Conservation (phyloP, 2,888 invertebrate species). For the Antitype chi region DNA sequence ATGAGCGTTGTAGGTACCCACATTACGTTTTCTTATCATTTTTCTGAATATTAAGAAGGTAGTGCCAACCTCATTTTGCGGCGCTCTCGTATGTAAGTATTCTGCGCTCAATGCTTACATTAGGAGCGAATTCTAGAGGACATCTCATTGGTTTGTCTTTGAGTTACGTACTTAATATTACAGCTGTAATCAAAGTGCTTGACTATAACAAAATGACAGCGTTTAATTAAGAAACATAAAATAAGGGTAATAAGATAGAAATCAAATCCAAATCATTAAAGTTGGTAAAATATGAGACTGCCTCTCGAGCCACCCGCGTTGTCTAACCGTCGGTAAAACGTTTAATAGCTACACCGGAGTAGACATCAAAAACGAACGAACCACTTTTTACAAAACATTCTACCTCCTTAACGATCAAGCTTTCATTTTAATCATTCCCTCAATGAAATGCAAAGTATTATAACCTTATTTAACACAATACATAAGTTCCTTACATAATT, state of each 20-base stretch:
- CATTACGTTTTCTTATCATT: slow-evolving; percentile 50
- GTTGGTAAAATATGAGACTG: slow-evolving; percentile 73
- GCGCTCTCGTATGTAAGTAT: neutral
- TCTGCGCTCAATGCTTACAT: slow-evolving; percentile 1
- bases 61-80: slow-evolving; percentile 9
- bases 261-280: slow-evolving; percentile 43
- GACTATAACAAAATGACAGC: slow-evolving; percentile 2
- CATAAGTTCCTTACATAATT: slow-evolving; percentile 15
- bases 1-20: slow-evolving; percentile 31
- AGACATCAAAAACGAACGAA: slow-evolving; percentile 77
- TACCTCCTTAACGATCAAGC: slow-evolving; percentile 60
- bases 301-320: slow-evolving; percentile 66
- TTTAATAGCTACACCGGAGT: slow-evolving; percentile 77
- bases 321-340: slow-evolving; percentile 79
- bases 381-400: slow-evolving; percentile 72
- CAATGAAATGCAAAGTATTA: neutral
- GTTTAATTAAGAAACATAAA: slow-evolving; percentile 22
- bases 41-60: slow-evolving; percentile 50
- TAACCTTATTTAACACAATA: neutral
- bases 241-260: slow-evolving; percentile 26
- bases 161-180: slow-evolving; percentile 2
- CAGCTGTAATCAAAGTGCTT: neutral
- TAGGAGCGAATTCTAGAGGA: neutral
- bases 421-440: slow-evolving; percentile 29
- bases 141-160: neutral